Percentiles rank a stretch among this genome's conserved stretches.
Conservation (phyloP, 2,888 invertebrate genomes). For the Xanthia togata region DNA sequence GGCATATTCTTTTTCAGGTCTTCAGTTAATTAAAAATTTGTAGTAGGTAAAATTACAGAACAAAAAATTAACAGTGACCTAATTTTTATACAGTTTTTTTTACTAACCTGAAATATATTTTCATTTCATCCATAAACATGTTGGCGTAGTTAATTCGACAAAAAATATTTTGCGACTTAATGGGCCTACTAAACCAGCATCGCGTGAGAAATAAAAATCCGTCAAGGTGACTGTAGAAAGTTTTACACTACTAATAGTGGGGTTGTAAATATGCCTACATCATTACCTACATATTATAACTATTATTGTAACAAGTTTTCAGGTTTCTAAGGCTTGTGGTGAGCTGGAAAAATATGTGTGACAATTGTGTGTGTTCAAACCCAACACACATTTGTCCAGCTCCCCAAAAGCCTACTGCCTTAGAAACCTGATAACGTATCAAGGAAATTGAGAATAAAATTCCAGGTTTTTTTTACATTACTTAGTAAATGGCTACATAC, state of each 20-base stretch:
- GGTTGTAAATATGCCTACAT: conserved; percentile 46
- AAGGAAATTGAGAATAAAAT: neutral
- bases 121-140: conserved; percentile 38
- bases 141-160: conserved; percentile 48
- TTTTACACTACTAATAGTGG: conserved; percentile 46
- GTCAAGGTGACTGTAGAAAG: conserved; percentile 55
- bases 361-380: too few relatives aligned
- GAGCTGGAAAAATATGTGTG: neutral
- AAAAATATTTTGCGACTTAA: conserved; percentile 52
- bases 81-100: conserved; percentile 21
- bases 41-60: neutral
- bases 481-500: neutral
- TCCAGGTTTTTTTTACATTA: neutral
- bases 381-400: too few relatives aligned
- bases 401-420: too few relatives aligned
- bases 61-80: conserved; percentile 9
- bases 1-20: neutral
- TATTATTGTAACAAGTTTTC: conserved; percentile 7
- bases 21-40: neutral
- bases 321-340: neutral
- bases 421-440: too few relatives aligned
- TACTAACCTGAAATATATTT: conserved; percentile 19
- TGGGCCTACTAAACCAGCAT: conserved; percentile 41
- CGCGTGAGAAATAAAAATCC: conserved; percentile 60
- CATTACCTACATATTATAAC: conserved; percentile 6